Conservation (phyloP, 2,113 vertebrate species). For the Colaptes auratus region DNA sequence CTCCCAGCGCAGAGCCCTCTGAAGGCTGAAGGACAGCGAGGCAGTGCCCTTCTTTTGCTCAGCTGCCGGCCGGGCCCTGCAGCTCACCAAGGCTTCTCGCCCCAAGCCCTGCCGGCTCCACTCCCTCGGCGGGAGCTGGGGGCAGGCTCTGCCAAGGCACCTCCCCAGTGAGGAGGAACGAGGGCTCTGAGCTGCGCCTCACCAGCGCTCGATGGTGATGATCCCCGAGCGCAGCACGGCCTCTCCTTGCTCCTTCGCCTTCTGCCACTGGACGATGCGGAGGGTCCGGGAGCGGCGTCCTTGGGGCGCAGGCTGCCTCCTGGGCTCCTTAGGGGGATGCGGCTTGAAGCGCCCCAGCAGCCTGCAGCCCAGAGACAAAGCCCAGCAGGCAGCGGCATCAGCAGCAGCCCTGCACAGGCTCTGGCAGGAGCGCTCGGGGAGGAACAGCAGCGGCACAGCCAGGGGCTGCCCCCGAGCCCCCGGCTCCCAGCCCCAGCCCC, state of each 20-base stretch:
- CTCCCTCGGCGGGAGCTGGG: too few relatives aligned
- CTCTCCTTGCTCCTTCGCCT: conserved; percentile 59
- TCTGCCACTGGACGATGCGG: conserved; percentile 66
- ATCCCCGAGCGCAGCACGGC: conserved; percentile 65
- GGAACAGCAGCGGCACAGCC: neutral
- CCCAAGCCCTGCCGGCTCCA: too few relatives aligned
- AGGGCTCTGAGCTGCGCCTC: neutral
- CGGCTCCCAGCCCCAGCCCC: fast-evolving
- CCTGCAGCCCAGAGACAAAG: conserved; percentile 61
- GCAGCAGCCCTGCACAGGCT: neutral
- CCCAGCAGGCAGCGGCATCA: neutral
- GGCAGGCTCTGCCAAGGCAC: too few relatives aligned
- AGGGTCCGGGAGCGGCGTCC: conserved; percentile 55
- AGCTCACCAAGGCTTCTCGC: too few relatives aligned
- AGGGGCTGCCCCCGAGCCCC: fast-evolving
- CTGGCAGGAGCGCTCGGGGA: fast-evolving
- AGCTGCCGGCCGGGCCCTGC: too few relatives aligned
- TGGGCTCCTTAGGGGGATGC: conserved; percentile 65
- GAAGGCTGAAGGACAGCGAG: too few relatives aligned
- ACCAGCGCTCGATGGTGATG: conserved; percentile 81
- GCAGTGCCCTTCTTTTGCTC: too few relatives aligned
- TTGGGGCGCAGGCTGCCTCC: conserved; percentile 59
- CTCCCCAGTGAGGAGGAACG: neutral
- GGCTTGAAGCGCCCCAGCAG: neutral
- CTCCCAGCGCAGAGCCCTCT: too few relatives aligned